A percentile compares a stretch with the other conserved stretches of the same genome.
phyloP scores from a whole-genome alignment of 2,888 invertebrate genomes.

The Pantelozetes paolii region DNA sequence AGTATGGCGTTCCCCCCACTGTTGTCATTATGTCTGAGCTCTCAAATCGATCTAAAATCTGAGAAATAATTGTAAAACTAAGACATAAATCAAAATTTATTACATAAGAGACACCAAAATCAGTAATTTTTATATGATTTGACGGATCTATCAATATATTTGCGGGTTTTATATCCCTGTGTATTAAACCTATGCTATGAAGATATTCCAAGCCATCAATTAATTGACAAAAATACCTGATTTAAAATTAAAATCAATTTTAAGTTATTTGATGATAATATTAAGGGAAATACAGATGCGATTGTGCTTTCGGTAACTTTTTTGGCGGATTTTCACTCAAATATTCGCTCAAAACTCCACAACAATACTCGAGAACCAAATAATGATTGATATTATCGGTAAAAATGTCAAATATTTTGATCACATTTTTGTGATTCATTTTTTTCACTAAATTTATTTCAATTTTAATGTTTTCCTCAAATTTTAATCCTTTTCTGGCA shows the following conservation, averaged over 20 bases:
- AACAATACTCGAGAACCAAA: slow-evolving; percentile 7
- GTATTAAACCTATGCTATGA: not conserved
- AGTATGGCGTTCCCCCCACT: not conserved
- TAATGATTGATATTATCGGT: not conserved
- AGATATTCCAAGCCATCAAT: slow-evolving; percentile 14
- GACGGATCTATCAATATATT: not conserved
- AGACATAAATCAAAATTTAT: not conserved
- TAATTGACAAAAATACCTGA: slow-evolving; percentile 16
- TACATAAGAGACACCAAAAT: not conserved
- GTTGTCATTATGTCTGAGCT: not conserved
- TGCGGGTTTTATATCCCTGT: not conserved
- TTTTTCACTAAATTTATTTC: slow-evolving; percentile 16
- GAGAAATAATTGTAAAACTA: not conserved
- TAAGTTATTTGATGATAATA: too few species aligned
- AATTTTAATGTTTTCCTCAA: not conserved
- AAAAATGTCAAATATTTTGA: not conserved
- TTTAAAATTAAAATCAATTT: too few species aligned
- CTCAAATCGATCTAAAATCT: not conserved
- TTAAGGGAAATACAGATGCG: not conserved
- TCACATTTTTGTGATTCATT: slow-evolving; percentile 18
- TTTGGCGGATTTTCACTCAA: not conserved
- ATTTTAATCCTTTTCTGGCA: not conserved
- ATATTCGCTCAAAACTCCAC: slow-evolving; percentile 5
- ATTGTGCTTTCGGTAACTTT: slow-evolving; percentile 3
- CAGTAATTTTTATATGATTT: not conserved